phyloP scores from a whole-genome alignment of 2,797 vertebrate genomes.

The Takifugu ocellatus region DNA sequence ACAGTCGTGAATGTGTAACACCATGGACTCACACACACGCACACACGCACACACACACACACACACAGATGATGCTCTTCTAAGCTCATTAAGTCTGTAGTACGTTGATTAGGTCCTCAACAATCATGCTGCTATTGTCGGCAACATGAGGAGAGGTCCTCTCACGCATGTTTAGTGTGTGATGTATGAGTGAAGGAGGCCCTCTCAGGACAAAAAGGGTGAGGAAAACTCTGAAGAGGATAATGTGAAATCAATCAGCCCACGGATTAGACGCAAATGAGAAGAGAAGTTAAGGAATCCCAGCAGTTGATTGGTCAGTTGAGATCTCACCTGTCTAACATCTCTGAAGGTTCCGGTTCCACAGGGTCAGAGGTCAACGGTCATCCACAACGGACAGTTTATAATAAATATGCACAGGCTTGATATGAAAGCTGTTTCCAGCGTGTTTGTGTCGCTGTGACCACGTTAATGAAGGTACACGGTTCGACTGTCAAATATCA shows the following conservation, averaged over 20 bases:
- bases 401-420: too few species aligned
- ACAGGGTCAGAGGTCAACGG: not conserved
- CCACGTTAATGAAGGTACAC: too few species aligned
- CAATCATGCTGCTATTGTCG: conserved; percentile 49
- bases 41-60: conserved; percentile 2
- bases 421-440: too few species aligned
- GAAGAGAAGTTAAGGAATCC: not conserved
- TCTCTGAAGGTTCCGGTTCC: too few species aligned
- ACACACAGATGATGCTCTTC: conserved; percentile 5
- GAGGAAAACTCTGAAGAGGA: too few species aligned
- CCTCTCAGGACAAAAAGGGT: too few species aligned
- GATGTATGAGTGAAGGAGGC: too few species aligned
- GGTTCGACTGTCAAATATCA: too few species aligned
- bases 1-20: not conserved
- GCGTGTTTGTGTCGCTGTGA: too few species aligned
- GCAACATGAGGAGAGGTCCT: conserved; percentile 32
- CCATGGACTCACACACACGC: not conserved
- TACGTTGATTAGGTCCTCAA: conserved; percentile 51
- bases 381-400: too few species aligned
- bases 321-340: not conserved
- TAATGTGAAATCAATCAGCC: too few species aligned
- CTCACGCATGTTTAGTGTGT: not conserved
- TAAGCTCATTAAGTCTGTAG: conserved; percentile 47
- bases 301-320: not conserved
- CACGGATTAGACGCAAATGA: not conserved